Evolutionary conservation across 2,113 vertebrate genomes (phyloP).

Genomic region (Tragelaphus scriptus): DNA sequence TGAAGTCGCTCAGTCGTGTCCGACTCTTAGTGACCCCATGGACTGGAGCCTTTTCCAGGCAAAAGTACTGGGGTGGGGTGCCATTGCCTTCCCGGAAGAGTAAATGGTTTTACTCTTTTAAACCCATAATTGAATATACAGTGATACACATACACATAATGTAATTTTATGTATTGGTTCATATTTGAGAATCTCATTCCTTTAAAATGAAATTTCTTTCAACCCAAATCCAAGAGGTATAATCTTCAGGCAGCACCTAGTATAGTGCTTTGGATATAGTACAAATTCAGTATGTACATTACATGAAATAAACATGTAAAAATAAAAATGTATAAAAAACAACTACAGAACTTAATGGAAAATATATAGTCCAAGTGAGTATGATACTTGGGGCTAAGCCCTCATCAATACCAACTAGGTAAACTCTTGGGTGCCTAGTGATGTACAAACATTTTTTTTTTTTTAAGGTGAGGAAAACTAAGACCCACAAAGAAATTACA

Average conservation of each 20-base stretch:
- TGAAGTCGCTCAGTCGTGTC: no score
- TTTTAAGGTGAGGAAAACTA: background rate
- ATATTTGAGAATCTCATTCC: conserved; percentile 12
- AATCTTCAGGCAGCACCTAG: background rate
- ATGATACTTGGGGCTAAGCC: background rate
- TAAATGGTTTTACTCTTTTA: conserved; percentile 38
- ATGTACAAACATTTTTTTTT: background rate
- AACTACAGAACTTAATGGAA: background rate
- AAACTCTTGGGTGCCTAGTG: background rate
- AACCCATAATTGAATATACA: background rate
- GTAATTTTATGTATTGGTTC: conserved; percentile 18
- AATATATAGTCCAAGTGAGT: background rate
- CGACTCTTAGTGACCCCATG: no score
- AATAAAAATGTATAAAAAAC: background rate
- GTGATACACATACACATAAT: background rate
- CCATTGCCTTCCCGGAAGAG: background rate
- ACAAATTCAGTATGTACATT: background rate
- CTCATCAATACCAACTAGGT: background rate
- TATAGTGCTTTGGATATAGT: background rate
- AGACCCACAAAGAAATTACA: background rate
- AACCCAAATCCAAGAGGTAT: background rate
- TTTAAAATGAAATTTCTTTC: conserved; percentile 34
- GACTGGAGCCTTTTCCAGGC: no score
- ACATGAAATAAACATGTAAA: conserved; percentile 19
- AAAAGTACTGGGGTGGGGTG: no score